Evolutionary conservation across 2,888 invertebrate species (phyloP).

Genomic region (Synergus itoensis): DNA sequence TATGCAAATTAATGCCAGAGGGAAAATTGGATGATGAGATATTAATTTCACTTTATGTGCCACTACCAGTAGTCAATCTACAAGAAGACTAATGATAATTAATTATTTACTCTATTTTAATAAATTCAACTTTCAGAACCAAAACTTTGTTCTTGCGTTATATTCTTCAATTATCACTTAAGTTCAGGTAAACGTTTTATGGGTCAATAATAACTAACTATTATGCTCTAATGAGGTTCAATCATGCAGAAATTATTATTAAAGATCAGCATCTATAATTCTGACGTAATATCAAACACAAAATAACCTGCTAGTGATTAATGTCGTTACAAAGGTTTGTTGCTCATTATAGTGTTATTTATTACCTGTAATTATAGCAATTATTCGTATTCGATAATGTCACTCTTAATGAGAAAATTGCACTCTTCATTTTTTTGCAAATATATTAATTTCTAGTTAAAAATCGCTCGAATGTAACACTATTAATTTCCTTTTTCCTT

Average conservation of each 20-base stretch:
- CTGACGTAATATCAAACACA: neutral
- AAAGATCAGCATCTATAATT: neutral
- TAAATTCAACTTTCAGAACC: neutral
- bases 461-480: neutral
- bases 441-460: too few relatives aligned
- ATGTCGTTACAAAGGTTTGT: neutral
- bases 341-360: neutral
- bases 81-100: constrained; percentile 8
- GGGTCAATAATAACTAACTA: neutral
- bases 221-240: neutral
- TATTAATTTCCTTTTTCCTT: neutral
- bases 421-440: neutral
- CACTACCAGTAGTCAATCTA: constrained; percentile 14
- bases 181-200: neutral
- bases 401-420: neutral
- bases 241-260: constrained; percentile 5
- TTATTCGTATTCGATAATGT: neutral
- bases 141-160: neutral
- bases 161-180: neutral
- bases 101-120: neutral
- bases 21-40: constrained; percentile 20
- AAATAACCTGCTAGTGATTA: neutral
- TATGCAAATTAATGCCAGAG: constrained; percentile 20
- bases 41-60: constrained; percentile 18
- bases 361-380: neutral